Evolutionary conservation across 2,797 vertebrate genomes (phyloP), one percentile per base, ranked within the genome.

Genomic region (Pangasius sanitwongsei): DNA sequence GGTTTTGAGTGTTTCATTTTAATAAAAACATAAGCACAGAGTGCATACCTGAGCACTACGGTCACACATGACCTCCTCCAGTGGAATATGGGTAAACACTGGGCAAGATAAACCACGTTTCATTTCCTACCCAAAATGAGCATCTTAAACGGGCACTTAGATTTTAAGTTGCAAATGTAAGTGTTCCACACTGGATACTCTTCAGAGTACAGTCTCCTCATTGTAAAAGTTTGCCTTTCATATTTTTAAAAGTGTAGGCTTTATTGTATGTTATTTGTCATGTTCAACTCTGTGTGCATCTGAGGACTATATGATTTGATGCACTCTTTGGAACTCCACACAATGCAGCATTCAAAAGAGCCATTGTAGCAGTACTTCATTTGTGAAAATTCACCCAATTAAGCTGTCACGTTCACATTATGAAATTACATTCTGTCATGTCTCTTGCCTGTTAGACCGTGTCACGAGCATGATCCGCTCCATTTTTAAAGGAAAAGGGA

Each of bases 401-500:
- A 94, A 93, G 89, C 91, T 93, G 93, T 93, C 93, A 94, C 78
- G 55, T 86, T 87, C 82, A 86, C 86, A 91, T 92, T 91, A 89
- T 91, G 89, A 92, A 93, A 92, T 91, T 87, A 91, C 90, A 89
- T 89, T 93, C 92, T 93, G 92, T 92, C 92, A 92, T 86, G 83
- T 74, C 87, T 86, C 88, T 69, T 70, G 82, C 48, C 90, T 91
- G 87, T 91, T 87, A 88, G 85, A 77, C 89, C 86, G 88, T 91
- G 90, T 89, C 87, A 90, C 59, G 72, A 87, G 87, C 84, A 82
- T 83, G 91, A 91, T 91, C 89, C 57, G 88, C 84, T 86, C 80
- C 86, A 89, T 67, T 90, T 86, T 80, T 83, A 90, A 80, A 82
- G 65, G 59, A 91, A 91, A 92, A 90, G 61, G 81, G 72, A 90